Percentiles rank a stretch among this genome's conserved stretches.
These are phyloP conservation scores for Lepisosteus osseus DNA, from an alignment of 2,113 vertebrate species.

Conservation along the genomic window DNA sequence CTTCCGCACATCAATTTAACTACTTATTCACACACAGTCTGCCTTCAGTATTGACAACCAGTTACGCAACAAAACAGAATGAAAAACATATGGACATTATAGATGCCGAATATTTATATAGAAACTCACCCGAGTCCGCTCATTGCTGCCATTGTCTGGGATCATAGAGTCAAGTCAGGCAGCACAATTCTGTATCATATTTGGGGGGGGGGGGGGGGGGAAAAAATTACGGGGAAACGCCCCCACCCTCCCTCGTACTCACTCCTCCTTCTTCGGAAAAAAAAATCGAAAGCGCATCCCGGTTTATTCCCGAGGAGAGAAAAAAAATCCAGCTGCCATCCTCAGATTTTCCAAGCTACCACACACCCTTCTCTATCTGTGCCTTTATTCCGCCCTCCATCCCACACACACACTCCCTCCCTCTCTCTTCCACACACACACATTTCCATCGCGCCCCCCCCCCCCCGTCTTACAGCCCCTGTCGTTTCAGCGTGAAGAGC, in stretches of 20 bases:
- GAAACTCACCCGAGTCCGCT: constrained; percentile 23
- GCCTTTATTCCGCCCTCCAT: constrained; percentile 14
- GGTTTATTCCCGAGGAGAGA: neutral
- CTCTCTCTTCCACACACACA: neutral
- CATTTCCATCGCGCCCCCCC: neutral
- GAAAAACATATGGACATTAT: neutral
- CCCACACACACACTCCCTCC: neutral
- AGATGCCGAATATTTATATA: neutral
- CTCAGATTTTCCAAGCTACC: constrained; percentile 8
- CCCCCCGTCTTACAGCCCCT: neutral
- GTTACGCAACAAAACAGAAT: no score
- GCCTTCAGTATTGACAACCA: no score
- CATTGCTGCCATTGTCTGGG: constrained; percentile 24
- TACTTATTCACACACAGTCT: no score
- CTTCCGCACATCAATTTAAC: no score
- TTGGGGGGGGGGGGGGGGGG: neutral
- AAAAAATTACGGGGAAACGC: constrained; percentile 27
- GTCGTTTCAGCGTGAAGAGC: no score
- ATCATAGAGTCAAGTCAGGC: constrained; percentile 22
- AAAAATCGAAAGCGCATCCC: neutral
- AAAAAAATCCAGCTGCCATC: constrained; percentile 12
- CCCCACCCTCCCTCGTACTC: constrained; percentile 12
- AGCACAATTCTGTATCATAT: constrained; percentile 25
- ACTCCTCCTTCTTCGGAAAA: constrained; percentile 16
- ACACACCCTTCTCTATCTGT: no score